Base-by-base conservation (phyloP, 2,888 invertebrate genomes). In the Pandemis cinnamomeana region DNA sequence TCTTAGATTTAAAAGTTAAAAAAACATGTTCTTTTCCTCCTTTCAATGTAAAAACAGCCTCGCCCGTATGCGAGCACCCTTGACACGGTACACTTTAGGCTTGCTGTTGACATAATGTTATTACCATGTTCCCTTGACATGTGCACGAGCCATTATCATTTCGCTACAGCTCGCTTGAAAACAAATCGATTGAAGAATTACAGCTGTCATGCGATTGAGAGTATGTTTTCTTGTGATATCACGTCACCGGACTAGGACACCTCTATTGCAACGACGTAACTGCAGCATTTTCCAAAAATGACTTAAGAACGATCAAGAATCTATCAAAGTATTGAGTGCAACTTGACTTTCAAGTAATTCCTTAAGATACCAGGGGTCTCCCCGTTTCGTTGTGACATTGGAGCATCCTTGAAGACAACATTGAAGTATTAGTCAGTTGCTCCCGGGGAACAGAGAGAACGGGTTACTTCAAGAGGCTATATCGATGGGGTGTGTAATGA, bases 61-160 rank as follows among this genome's bases (percentile, higher is more conserved):
- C 67, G 70, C 74, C 67, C 67, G 67, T 58, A 72, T 66, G 66
- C 10, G 67, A 66, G 69, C 69, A 64, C 69, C 72, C 74, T 74
- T 74, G 74, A 74, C 74, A 74, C 44, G 62, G 74, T 67, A 74
- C 74, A 67, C 74, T 74, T 74, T 74, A 71, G 74, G 74, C 74
- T 20, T 61, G 70, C 71, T 60, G 53, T 62, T 70, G 44, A 66
- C 66, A 71, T 74, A 71, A 74, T 74, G 61, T 74, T 66, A 74
- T 74, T 74, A 74, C 66, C 74, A 71, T 72, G 69, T 75, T 51
- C 75, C 75, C 75, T 75, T 75, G 75, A 75, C 72, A 70, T 70
- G 69, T 62, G 69, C 46, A 61, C 68, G 75, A 66, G 75, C 66
- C 66, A 55, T 63, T 72, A 68, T 68, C 72, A 72, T 72, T 68